Base-by-base conservation (phyloP, 2,888 invertebrate genomes). In the Monochamus alternatus region DNA sequence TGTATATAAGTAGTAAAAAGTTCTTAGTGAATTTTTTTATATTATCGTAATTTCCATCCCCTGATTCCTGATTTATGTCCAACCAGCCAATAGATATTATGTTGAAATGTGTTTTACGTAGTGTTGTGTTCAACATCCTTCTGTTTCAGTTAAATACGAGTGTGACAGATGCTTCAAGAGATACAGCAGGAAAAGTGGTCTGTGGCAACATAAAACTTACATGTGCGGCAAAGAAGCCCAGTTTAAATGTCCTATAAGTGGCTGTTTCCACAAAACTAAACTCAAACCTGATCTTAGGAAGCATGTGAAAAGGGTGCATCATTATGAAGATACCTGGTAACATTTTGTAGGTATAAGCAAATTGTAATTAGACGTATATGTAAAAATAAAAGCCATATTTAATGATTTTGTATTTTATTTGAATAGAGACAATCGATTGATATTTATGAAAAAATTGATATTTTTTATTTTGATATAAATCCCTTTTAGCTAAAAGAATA, bases 221-320 rank as follows among this genome's bases (percentile, higher is more conserved):
- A 63, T 71, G 71, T 71, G 71, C 12, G 71, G 71, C n/a, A 71
- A 71, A 38, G 71, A 71, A 14, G 71, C 71, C 10, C 71, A 71
- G 22, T 71, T 71, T 12, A 63, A 63, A 30, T 71, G 71, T 8
- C 74, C 74, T 1, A 10, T 73, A 14, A 14, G 10, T 2, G 31
- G 12, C 9, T 74, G 74, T 22, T 30, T 8, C 3, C 52, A 62
- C 51, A 74, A 62, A 52, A 67, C 60, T n/a, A 74, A 74, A n/a
- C 74, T 74, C 2, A 74, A 59, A 22, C n/a, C 68, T 1, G 67
- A 66, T 12, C 55, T 67, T 5, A 59, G 68, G n/a, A 66, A 67
- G 10, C 74, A 74, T 51, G 32, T 74, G 5, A 44, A 62, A 30
- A 60, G 60, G 51, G 31, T 63, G 5, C 71, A 71, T 31, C 22